A percentile compares a stretch with the other conserved stretches of the same genome.
These are phyloP conservation scores for Elysia crispata DNA, from an alignment of 2,888 invertebrate species.

Conservation along the genomic window DNA sequence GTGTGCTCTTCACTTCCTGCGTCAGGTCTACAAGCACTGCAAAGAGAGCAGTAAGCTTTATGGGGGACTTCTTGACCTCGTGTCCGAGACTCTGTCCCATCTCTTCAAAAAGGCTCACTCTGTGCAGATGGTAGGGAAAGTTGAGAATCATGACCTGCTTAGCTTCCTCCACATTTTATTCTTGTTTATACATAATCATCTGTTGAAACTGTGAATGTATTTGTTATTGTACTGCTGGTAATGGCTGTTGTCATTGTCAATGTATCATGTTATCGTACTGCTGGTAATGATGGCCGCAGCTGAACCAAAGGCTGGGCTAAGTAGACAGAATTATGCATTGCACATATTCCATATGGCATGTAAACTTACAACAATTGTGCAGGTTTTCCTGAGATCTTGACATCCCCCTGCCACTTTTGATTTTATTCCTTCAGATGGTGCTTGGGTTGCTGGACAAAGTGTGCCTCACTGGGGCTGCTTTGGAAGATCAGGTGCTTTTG, in stretches of 20 bases:
- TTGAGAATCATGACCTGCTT: neutral
- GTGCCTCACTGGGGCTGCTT: constrained; percentile 19
- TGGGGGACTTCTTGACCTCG: constrained; percentile 59
- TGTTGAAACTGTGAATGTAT: too few species aligned
- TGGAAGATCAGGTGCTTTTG: constrained; percentile 38
- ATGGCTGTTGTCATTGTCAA: too few species aligned
- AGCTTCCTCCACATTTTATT: neutral
- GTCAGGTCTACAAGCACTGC: constrained; percentile 67
- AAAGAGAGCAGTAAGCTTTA: constrained; percentile 68
- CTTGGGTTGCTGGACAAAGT: constrained; percentile 49
- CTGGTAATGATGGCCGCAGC: too few species aligned
- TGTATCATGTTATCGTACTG: too few species aligned
- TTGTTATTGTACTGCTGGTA: too few species aligned
- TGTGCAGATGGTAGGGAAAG: constrained; percentile 62
- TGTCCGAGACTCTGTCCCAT: constrained; percentile 64
- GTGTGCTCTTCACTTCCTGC: constrained; percentile 64
- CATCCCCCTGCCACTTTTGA: too few species aligned
- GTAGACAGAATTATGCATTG: too few species aligned
- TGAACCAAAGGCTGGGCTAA: too few species aligned
- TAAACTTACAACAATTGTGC: too few species aligned
- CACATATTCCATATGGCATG: too few species aligned
- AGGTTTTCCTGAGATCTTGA: too few species aligned
- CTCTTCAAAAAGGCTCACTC: constrained; percentile 69
- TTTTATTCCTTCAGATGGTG: constrained; percentile 31
- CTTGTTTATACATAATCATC: too few species aligned